Base-by-base conservation (phyloP, 30 jellyfish, hydroid and myxozoan species). In the Aurelia aurita region DNA sequence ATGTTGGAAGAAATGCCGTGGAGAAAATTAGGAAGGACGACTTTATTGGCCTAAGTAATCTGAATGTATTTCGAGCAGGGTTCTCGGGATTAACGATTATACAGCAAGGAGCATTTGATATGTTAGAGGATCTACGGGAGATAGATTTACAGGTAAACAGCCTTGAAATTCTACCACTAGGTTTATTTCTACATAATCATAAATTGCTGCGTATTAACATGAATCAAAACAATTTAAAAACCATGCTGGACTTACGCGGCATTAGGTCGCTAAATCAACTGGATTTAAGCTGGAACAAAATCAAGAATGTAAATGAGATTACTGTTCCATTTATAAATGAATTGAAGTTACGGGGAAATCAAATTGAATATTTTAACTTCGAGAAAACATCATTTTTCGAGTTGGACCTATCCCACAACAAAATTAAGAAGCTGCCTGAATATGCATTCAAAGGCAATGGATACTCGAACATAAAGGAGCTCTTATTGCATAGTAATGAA, bases 381-480 rank as follows among this genome's bases (percentile, higher is more conserved):
- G 73, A 54, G 23, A 51, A 55, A 25, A 51, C 69, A 10, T 3
- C 39, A 46, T 43, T n/a, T 19, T 1, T 46, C 0, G 16, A 29
- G 26, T 31, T 74, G 21, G 73, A 74, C 39, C 39, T 74, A 53
- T 74, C 86, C 23, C 63, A 49, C 20, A 74, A 74, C 28, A 13
- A 71, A 27, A 18, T 80, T 5, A 14, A 18, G 43, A 64, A 70
- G 32, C 70, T 80, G 8, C 75, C 67, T 16, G 28, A 72, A 20
- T 62, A 23, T 58, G 7, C 74, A 13, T 80, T 80, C 49, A 54
- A 35, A 19, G 69, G 74, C 31, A 22, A 21, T 5, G 51, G 0
- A 39, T 39, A 3, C n/a, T 29, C 34, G 4, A 5, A 7, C 15
- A 9, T 80, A 14, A 22, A 3, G 1, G 66, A 13, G 10, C 35